Percentiles rank a stretch among this genome's conserved stretches.
Evolutionary conservation across 2,888 invertebrate genomes (phyloP).

Genomic region (Lasius fuliginosus): DNA sequence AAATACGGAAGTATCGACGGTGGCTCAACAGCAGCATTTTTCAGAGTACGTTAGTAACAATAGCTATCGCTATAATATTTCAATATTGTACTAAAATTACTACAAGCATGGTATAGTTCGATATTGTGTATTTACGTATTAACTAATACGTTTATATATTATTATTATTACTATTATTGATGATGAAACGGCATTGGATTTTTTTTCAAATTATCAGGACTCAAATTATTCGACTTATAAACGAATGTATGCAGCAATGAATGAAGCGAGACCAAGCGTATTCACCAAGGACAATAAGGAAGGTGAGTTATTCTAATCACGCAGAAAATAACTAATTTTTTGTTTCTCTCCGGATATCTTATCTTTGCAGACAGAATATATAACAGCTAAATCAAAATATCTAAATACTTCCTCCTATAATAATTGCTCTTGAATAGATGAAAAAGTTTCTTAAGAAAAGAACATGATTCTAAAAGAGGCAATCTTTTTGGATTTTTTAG

Average conservation of each 20-base stretch:
- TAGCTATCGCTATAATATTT: background rate
- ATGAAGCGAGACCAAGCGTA: constrained; percentile 92
- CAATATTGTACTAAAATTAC: background rate
- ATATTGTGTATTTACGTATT: background rate
- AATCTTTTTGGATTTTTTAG: background rate
- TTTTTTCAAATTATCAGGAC: constrained; percentile 88
- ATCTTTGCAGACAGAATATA: background rate
- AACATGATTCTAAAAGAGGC: background rate
- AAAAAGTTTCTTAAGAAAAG: background rate
- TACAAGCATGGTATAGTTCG: background rate
- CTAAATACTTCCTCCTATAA: background rate
- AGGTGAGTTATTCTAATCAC: constrained; percentile 86
- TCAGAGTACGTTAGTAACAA: constrained; percentile 89
- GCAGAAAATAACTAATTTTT: background rate
- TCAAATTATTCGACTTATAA: constrained; percentile 98
- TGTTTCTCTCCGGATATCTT: background rate
- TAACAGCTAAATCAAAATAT: background rate
- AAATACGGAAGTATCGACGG: constrained; percentile 98
- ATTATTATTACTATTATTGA: background rate
- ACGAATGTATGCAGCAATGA: constrained; percentile 99
- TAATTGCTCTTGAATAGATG: background rate
- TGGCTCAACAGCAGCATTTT: constrained; percentile 98
- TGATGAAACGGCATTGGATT: background rate
- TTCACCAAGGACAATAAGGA: constrained; percentile 95
- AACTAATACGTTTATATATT: background rate